A percentile compares a stretch with the other conserved stretches of the same genome.
phyloP scores from a whole-genome alignment of 2,888 invertebrate genomes.

The Siphonodentalium dalli region DNA sequence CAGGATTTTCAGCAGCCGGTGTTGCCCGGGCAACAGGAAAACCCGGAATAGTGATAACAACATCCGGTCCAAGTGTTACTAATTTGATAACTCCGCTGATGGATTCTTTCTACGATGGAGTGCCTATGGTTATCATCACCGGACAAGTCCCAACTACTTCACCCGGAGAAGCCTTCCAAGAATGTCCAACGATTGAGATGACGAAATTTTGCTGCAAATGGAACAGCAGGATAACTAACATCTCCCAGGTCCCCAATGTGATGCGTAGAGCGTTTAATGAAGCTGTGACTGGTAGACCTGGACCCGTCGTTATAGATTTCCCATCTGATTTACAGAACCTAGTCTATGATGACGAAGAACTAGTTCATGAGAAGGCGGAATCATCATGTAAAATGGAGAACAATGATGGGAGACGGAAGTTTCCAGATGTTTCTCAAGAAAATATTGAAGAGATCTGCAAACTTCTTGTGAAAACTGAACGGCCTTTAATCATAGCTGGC shows the following conservation, averaged over 20 bases:
- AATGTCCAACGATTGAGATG: neutral
- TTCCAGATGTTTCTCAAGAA: too few relatives aligned
- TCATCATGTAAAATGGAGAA: too few relatives aligned
- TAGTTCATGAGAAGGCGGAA: too few relatives aligned
- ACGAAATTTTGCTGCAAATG: neutral
- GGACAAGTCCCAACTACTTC: neutral
- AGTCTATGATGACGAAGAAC: too few relatives aligned
- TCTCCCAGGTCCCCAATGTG: neutral
- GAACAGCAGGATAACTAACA: neutral
- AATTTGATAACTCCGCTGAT: neutral
- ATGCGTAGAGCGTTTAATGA: neutral
- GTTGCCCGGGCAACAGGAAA: neutral
- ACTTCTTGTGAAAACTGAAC: too few relatives aligned
- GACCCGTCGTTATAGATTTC: neutral
- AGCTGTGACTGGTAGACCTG: neutral
- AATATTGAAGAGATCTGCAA: too few relatives aligned
- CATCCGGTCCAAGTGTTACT: neutral
- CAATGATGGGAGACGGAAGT: too few relatives aligned
- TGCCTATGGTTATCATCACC: neutral
- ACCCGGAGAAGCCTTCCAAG: neutral
- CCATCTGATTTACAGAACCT: neutral
- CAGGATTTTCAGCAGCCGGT: neutral
- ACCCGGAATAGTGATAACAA: neutral
- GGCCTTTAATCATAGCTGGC: too few relatives aligned
- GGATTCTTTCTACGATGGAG: neutral